Evolutionary conservation across 2,797 vertebrate genomes (phyloP), one percentile per base, ranked within the genome.

Genomic region (Myotis daubentonii): DNA sequence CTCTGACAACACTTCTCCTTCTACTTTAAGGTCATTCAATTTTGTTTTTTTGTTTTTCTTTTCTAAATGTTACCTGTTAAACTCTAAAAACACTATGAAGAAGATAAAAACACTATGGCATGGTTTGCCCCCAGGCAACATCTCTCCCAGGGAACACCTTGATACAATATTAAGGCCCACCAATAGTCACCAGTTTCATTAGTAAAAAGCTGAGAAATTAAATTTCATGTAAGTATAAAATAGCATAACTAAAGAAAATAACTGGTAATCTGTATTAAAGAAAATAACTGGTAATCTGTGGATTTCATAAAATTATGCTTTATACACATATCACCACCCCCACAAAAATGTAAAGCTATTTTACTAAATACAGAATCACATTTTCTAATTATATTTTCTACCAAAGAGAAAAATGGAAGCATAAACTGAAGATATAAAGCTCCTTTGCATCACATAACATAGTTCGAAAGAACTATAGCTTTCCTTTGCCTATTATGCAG

Each of bases 391-490:
- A 95, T 22, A 53, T 62, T 89, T 96, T 55, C 53, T 51, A 94
- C n/a, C 30, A 86, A 91, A n/a, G 11, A 95, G 55, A 92, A 92
- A 87, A 95, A 93, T 15, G 65, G 22, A 7, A 65, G 4, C 41
- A 89, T 86, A 95, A 92, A 55, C 41, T 51, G 41, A 93, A 97
- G 95, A 92, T 68, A 87, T 65, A 55, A 97, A 94, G 33, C 3
- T 49, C 20, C 11, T 96, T 94, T 91, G 38, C 80, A 95, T 93
- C 85, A 90, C 60, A 86, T 53, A 92, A 44, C 38, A 95, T 68
- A 96, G 22, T 89, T 96, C 62, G 49, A 87, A 71, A 94, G 89
- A 95, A 91, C 85, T 96, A 83, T 90, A 47, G 71, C 23, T 96
- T 74, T 94, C 80, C 92, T 97, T 70, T 82, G 85, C 53, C 6